Evolutionary conservation across 2,888 invertebrate species (phyloP), one percentile per base, ranked within the genome.

Genomic region (Mongoloraphidia duomilia): DNA sequence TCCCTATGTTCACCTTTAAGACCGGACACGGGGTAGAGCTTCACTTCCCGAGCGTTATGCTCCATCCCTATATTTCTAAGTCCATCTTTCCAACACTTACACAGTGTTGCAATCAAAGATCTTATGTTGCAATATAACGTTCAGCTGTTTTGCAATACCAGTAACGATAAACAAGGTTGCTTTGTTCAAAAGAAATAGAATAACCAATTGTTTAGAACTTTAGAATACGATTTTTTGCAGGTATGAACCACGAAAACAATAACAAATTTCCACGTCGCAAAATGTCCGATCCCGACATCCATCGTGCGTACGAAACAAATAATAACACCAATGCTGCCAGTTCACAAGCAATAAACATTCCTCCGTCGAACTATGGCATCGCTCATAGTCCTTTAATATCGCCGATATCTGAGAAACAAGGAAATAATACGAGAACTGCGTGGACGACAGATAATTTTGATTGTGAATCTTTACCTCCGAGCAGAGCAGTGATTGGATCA

Each of bases 281-380:
- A 70, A 80, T 89, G 79, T 90, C 90, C 0, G 90, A 91, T 67
- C 90, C 90, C 0, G 89, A 90, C 63, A 85, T 90, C 60, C 84
- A 84, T 67, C 85, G 87, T 61, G 77, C 79, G 42, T 34, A 41
- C 46, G 37, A 39, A 10, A 40, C 35, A 34, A 44, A 50, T 9
- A 57, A 44, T n/a, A 47, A 47, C 35, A 26, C 33, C 13, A 13
- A 26, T 4, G 12, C 42, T 9, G 33, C 14, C 26, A 54, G 62
- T 34, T 65, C 68, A 8, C 65, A 67, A 53, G 68, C 69, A 2
- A 68, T 69, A 44, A 61, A 65, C 9, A 68, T 69, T 51, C 68
- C 67, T 26, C 61, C 64, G 13, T 48, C 48, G 3, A 34, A 42
- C 3, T 48, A 37, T 38, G 34, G 17, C n/a, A 61, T 61, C n/a